Evolutionary conservation across 2,888 invertebrate genomes (phyloP), one percentile per base, ranked within the genome.

Genomic region (Sinhomidia bicolor): DNA sequence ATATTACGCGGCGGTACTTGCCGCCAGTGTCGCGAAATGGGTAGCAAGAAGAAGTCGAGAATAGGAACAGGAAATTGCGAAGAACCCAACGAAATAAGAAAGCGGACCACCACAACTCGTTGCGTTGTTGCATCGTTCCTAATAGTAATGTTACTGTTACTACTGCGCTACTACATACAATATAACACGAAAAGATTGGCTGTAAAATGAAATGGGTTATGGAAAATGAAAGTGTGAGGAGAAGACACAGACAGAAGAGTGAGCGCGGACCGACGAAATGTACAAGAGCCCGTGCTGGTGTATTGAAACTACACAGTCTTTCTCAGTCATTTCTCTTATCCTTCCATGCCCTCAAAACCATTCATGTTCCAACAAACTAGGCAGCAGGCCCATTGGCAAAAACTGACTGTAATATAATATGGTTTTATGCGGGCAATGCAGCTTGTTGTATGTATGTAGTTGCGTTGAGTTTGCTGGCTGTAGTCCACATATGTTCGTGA

Each of bases 11-110:
- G n/a, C 32, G 26, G 2, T 32, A 41, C 68, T 20, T 41, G 36
- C 3, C 36, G 9, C 36, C 68, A 68, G 60, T 10, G 23, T 32
- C 68, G n/a, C 20, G 20, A 36, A 36, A 17, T n/a, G 62, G 29
- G 26, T 20, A 26, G 62, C 26, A 23, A 76, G 20, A 85, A 26
- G 29, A 80, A 79, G 79, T 41, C 68, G 79, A 76, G 79, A 71
- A 74, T 62, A 47, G 79, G 79, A 79, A 85, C 85, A 85, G 85
- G 85, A 85, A 85, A 85, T 85, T 85, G 85, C 85, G 26, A 85
- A 85, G 85, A 85, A 51, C 57, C 79, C 85, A 79, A 71, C 85
- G 79, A 80, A 84, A 79, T 44, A 65, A 82, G 65, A 83, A 79
- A 51, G 76, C 47, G 65, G 76, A 76, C 17, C 74, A 76, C 32